phyloP scores from a whole-genome alignment of 2,888 invertebrate species.

The Thymelicus acteon region DNA sequence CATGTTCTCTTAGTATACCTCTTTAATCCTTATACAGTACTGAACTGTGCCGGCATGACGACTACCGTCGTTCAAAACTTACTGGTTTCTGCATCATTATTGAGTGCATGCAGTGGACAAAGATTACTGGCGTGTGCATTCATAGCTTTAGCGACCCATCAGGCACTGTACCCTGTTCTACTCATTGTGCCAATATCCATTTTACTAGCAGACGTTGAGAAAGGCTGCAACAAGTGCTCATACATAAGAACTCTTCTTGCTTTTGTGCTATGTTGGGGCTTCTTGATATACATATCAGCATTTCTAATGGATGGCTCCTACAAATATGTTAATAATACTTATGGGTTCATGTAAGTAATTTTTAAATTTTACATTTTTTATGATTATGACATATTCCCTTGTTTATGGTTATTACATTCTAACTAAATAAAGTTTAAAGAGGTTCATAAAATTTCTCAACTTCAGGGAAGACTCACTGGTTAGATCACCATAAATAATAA shows the following conservation, averaged over 20 bases:
- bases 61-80: slow-evolving; percentile 96
- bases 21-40: slow-evolving; percentile 94
- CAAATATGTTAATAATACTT: slow-evolving; percentile 88
- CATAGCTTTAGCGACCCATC: slow-evolving; percentile 91
- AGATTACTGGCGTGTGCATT: slow-evolving; percentile 86
- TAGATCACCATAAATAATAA: no score
- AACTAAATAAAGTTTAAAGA: no score
- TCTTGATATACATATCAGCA: slow-evolving; percentile 86
- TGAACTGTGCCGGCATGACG: slow-evolving; percentile 94
- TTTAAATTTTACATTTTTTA: slow-evolving; percentile 19
- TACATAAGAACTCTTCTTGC: slow-evolving; percentile 77
- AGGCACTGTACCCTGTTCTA: slow-evolving; percentile 92
- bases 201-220: slow-evolving; percentile 85
- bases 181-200: slow-evolving; percentile 93
- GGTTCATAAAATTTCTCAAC: no score
- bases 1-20: slow-evolving; percentile 92
- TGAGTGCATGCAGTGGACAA: slow-evolving; percentile 87
- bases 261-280: slow-evolving; percentile 82
- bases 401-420: no score
- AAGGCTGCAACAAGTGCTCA: slow-evolving; percentile 76
- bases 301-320: slow-evolving; percentile 86
- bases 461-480: no score
- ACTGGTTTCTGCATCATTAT: slow-evolving; percentile 89
- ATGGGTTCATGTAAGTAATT: slow-evolving; percentile 91
- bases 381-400: not conserved